phyloP scores from a whole-genome alignment of 64 coral and sea anemone genomes.

The Orbicella faveolata region DNA sequence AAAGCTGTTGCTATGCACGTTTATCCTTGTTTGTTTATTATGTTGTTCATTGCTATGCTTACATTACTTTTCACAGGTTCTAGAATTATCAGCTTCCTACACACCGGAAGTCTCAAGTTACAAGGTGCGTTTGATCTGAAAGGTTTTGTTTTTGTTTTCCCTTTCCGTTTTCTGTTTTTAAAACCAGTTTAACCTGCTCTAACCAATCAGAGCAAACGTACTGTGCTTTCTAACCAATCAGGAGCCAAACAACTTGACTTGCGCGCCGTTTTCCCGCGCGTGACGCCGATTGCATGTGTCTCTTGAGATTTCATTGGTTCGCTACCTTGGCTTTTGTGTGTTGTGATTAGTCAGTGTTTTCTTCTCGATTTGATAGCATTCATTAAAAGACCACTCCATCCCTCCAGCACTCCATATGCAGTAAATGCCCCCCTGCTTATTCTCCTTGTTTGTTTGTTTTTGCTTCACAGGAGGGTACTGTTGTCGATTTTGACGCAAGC shows the following conservation, averaged over 20 bases:
- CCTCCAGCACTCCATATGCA: background rate
- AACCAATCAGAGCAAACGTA: too few relatives aligned
- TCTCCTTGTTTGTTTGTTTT: background rate
- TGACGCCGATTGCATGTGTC: background rate
- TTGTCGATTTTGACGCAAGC: constrained; percentile 55
- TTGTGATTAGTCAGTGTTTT: background rate
- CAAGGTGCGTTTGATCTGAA: constrained; percentile 30
- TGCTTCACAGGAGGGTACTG: constrained; percentile 57
- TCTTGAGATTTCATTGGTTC: background rate
- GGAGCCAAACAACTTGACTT: too few relatives aligned
- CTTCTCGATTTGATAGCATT: background rate
- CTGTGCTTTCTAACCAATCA: too few relatives aligned
- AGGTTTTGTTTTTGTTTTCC: too few relatives aligned
- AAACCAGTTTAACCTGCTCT: too few relatives aligned
- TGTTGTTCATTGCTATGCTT: background rate
- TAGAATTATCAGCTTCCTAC: constrained; percentile 70
- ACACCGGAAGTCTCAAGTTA: constrained; percentile 72
- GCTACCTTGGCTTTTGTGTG: background rate
- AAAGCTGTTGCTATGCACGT: background rate
- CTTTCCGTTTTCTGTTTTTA: background rate
- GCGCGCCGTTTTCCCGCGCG: background rate
- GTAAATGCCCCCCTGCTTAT: background rate
- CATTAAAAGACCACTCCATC: background rate
- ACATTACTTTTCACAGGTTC: constrained; percentile 31
- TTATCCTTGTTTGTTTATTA: background rate